These are phyloP conservation scores for Polyodon spathula DNA, from an alignment of 2,113 vertebrate species.

Conservation along the genomic window DNA sequence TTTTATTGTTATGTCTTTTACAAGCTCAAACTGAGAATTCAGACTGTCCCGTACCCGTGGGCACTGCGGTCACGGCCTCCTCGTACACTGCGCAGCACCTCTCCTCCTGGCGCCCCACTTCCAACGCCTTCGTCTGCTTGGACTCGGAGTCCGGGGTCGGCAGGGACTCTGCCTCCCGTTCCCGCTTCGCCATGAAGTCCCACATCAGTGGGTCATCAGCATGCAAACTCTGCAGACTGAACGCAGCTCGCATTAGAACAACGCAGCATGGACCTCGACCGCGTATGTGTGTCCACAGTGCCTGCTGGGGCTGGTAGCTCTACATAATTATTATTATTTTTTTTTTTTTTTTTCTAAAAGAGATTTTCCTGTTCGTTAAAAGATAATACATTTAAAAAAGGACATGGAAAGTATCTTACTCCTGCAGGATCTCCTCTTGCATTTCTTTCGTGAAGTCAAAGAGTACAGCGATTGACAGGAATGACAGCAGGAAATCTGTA, in stretches of 20 bases:
- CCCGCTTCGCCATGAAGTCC: conserved; percentile 81
- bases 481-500: conserved; percentile 73
- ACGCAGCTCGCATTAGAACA: conserved; percentile 7
- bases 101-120: conserved; percentile 63
- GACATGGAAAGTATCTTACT: conserved; percentile 53
- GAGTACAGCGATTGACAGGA: conserved; percentile 72
- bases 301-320: too few relatives aligned
- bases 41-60: conserved; percentile 54
- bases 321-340: too few relatives aligned
- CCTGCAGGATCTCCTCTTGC: conserved; percentile 74
- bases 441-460: conserved; percentile 86
- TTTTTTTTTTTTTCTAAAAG: too few relatives aligned
- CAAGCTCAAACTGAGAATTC: too few relatives aligned
- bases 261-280: too few relatives aligned
- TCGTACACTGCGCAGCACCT: conserved; percentile 79
- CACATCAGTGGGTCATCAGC: conserved; percentile 69
- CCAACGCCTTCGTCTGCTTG: conserved; percentile 59
- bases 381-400: not conserved
- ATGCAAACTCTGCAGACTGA: conserved; percentile 68
- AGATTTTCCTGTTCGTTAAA: too few relatives aligned
- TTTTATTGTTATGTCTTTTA: too few relatives aligned
- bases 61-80: conserved; percentile 65
- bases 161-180: conserved; percentile 55
- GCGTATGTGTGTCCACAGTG: too few relatives aligned
- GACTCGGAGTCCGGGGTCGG: conserved; percentile 39